Conservation (phyloP, 1,140 invertebrate genomes). For the Latrodectus geometricus region DNA sequence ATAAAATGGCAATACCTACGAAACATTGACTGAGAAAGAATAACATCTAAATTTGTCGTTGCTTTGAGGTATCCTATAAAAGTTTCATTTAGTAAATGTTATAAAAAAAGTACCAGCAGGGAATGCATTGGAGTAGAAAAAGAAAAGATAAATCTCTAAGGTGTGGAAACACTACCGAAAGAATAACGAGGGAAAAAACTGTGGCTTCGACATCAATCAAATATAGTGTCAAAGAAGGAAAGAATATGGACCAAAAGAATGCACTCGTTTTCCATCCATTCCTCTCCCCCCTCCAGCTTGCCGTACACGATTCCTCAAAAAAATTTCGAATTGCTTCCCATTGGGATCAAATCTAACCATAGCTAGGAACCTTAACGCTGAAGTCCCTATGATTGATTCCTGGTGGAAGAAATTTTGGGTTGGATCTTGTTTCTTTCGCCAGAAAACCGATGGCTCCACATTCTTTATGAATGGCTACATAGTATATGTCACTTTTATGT, state of each 20-base stretch:
- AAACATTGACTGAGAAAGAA: background rate
- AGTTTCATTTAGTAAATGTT: slow-evolving; percentile 5
- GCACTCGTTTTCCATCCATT: background rate
- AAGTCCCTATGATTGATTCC: slow-evolving; percentile 2
- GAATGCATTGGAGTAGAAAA: background rate
- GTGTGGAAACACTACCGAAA: background rate
- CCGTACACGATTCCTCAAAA: background rate
- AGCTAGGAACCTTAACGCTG: background rate
- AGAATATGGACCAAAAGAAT: slow-evolving; percentile 10
- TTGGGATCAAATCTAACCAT: background rate
- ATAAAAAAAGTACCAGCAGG: background rate
- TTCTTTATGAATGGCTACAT: background rate
- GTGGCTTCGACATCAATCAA: slow-evolving; percentile 31
- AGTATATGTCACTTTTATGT: background rate
- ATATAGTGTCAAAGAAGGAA: background rate
- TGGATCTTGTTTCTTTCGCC: slow-evolving; percentile 5
- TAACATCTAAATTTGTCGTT: slow-evolving; percentile 15
- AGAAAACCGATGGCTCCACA: slow-evolving; percentile 1
- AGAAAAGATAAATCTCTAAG: background rate
- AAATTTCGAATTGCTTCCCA: slow-evolving; percentile 8
- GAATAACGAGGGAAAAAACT: background rate
- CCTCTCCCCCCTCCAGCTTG: background rate
- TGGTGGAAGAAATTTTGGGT: background rate
- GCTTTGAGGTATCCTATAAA: background rate
- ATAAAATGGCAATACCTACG: too few relatives aligned